These are phyloP conservation scores for Rhinolophus ferrumequinum DNA, from an alignment of 2,113 vertebrate genomes.

Conservation along the genomic window DNA sequence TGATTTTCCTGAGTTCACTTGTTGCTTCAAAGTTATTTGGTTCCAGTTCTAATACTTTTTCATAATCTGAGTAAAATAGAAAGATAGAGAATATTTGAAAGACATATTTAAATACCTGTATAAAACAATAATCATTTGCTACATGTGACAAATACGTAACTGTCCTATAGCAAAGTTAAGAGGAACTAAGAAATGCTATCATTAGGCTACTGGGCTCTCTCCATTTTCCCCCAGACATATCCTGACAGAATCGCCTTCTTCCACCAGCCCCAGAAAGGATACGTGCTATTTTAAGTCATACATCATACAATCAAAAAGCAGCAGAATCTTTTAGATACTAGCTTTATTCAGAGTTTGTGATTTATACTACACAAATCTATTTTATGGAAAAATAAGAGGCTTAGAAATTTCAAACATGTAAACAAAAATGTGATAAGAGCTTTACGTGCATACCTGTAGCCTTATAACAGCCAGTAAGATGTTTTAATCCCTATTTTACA, in stretches of 20 bases:
- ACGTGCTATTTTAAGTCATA: neutral
- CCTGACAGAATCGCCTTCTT: neutral
- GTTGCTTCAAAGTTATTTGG: constrained; percentile 92
- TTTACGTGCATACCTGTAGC: neutral
- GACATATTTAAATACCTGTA: neutral
- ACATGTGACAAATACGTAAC: neutral
- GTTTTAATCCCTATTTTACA: neutral
- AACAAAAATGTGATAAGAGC: neutral
- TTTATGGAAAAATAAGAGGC: neutral
- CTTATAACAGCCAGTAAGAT: neutral
- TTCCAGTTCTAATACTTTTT: constrained; percentile 92
- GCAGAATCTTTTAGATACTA: neutral
- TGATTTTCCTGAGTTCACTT: constrained; percentile 92
- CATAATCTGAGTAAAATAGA: constrained; percentile 90
- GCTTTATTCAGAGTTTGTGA: neutral
- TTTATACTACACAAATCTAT: constrained; percentile 13
- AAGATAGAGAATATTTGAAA: constrained; percentile 55
- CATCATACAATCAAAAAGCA: neutral
- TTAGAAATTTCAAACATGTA: constrained; percentile 10
- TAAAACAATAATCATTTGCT: neutral
- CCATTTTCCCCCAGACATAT: neutral
- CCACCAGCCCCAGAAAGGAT: neutral
- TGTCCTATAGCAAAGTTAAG: neutral
- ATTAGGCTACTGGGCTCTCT: neutral
- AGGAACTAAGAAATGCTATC: neutral